Base-by-base conservation (phyloP, 2,113 vertebrate genomes). In the Silurus glanis region DNA sequence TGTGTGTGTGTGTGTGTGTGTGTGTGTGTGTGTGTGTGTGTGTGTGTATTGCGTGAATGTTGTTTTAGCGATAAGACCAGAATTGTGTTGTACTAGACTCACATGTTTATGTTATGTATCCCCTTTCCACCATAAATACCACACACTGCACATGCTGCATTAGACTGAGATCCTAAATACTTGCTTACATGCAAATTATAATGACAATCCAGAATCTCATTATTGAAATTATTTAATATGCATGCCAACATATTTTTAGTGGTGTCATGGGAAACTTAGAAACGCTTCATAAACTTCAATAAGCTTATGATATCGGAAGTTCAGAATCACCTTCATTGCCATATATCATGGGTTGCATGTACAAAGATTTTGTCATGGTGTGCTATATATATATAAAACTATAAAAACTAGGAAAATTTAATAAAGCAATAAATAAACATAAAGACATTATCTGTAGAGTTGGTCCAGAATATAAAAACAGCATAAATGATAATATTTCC, bases 21-120 rank as follows among this genome's bases (percentile, higher is more conserved):
- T 74, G 14, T 82, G 67, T 75, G 37, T 28, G 21, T 79, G 74
- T 71, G 51, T 79, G 84, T 74, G 71, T 74, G 17, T 74, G 45
- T 49, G 17, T 74, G 25, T 49, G 16, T 74, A 2, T 23, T 25
- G 23, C 8, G 23, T 14, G 8, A 10, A 53, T 79, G n/a, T 58
- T 64, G 25, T 78, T 83, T 47, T 69, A 56, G 28, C 81, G 71
- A 58, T 58, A 23, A 23, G 6, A n/a, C n/a, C 72, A 53, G 58
- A 76, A 62, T 17, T 5, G 7, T 25, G 1, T 19, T 51, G 37
- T 75, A 76, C 23, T 53, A 61, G 72, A 79, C 37, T 19, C 28
- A 25, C 53, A 58, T 19, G 76, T 79, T 56, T 79, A 79, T 53
- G 23, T 51, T 76, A 55, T 3, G 4, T 74, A 9, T 79, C 13